Conservation (phyloP, 2,113 vertebrate genomes). For the Gymnarchus niloticus region DNA sequence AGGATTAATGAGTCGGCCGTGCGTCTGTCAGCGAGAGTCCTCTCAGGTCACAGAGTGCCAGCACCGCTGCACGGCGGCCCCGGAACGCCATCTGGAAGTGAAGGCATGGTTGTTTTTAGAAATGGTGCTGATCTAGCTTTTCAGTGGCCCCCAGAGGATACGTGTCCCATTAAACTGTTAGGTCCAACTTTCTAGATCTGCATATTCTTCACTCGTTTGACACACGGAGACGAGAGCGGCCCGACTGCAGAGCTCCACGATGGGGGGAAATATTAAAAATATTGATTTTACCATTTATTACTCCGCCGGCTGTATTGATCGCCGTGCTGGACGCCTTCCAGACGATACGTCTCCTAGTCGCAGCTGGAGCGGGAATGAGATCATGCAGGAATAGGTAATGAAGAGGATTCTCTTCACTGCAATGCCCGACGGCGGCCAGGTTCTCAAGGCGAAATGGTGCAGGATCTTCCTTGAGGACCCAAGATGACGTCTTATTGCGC, state of each 20-base stretch:
- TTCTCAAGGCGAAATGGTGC: not conserved
- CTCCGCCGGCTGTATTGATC: constrained; percentile 72
- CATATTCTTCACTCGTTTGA: constrained; percentile 48
- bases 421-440: not conserved
- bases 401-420: not conserved
- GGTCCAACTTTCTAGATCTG: constrained; percentile 43
- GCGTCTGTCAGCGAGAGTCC: constrained; percentile 14
- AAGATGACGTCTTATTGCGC: not conserved
- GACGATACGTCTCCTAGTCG: constrained; percentile 53
- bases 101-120: constrained; percentile 23
- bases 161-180: constrained; percentile 22
- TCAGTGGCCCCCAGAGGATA: not conserved
- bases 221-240: constrained; percentile 51
- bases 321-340: constrained; percentile 65
- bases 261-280: constrained; percentile 71
- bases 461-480: constrained; percentile 3
- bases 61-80: not conserved
- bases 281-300: constrained; percentile 85
- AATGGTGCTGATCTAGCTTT: constrained; percentile 19
- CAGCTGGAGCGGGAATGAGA: constrained; percentile 51
- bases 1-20: constrained; percentile 12
- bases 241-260: constrained; percentile 61
- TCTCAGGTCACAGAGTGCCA: not conserved
- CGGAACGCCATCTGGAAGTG: constrained; percentile 16
- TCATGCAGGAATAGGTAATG: constrained; percentile 43